phyloP scores from a whole-genome alignment of 2,113 vertebrate species.

The Pomatorhinus ruficollis region DNA sequence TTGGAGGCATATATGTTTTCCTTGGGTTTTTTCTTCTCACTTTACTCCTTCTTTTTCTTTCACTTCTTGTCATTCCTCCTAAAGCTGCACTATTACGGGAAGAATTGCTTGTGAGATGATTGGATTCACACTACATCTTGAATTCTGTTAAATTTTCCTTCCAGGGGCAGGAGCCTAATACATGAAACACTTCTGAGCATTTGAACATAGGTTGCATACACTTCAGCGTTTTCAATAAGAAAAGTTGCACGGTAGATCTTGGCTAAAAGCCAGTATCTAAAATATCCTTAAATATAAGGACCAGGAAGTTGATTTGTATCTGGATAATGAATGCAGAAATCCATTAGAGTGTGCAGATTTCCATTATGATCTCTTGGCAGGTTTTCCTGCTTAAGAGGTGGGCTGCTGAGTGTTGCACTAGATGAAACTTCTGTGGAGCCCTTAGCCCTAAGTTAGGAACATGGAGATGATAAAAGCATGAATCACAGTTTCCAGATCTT shows the following conservation, averaged over 20 bases:
- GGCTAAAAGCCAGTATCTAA: conserved; percentile 51
- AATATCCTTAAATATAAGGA: conserved; percentile 56
- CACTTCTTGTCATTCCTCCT: not conserved
- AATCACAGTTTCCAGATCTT: conserved; percentile 59
- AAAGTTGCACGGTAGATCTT: conserved; percentile 7
- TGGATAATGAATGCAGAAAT: conserved; percentile 64
- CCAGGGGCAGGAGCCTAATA: not conserved
- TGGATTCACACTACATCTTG: not conserved
- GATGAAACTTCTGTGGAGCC: conserved; percentile 51
- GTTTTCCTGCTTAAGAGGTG: conserved; percentile 61
- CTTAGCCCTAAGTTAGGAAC: conserved; percentile 31
- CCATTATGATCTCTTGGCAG: conserved; percentile 67
- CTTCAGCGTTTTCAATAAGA: not conserved
- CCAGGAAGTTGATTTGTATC: conserved; percentile 66
- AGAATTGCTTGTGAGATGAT: not conserved
- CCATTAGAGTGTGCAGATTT: conserved; percentile 65
- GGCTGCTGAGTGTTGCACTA: conserved; percentile 51
- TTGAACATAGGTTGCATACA: not conserved
- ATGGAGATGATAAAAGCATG: conserved; percentile 59
- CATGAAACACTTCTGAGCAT: not conserved
- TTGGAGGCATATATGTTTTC: not conserved
- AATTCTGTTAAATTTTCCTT: not conserved
- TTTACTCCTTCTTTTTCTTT: not conserved
- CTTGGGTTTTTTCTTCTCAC: rapidly evolving
- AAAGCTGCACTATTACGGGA: not conserved